Evolutionary conservation across 2,113 vertebrate genomes (phyloP).

Genomic region (Grus americana): DNA sequence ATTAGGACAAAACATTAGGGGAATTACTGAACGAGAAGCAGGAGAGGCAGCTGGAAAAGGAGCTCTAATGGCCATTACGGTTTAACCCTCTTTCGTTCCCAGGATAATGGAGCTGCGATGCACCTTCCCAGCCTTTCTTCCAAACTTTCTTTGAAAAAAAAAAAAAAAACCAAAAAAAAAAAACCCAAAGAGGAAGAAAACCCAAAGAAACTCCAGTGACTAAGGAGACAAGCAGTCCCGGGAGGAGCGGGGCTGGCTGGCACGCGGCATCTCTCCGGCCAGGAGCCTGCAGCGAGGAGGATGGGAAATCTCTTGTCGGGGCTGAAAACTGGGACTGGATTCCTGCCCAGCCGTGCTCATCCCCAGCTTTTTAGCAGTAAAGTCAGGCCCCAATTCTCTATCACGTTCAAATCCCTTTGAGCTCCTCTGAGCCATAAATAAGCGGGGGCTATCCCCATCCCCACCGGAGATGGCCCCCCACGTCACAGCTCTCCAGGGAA

Average conservation of each 20-base stretch:
- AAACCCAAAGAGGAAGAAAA: background rate
- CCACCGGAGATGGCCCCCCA: background rate
- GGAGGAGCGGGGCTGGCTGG: background rate
- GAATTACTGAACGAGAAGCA: constrained; percentile 61
- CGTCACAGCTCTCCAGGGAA: background rate
- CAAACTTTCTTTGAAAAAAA: background rate
- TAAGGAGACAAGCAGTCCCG: background rate
- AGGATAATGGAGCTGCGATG: constrained; percentile 9
- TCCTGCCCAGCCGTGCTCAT: fast-evolving
- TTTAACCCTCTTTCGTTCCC: constrained; percentile 21
- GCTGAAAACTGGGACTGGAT: background rate
- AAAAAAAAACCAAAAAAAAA: background rate
- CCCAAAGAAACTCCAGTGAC: background rate
- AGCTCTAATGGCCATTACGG: constrained; percentile 41
- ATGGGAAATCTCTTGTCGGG: fast-evolving
- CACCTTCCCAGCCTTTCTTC: background rate
- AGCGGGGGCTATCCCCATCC: background rate
- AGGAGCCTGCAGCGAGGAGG: background rate
- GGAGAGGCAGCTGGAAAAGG: constrained; percentile 32
- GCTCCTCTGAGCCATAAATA: background rate
- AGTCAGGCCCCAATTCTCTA: background rate
- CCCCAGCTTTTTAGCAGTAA: background rate
- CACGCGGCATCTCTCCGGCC: background rate
- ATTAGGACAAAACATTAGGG: constrained; percentile 71
- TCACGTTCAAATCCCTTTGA: background rate